These are phyloP conservation scores for Triops cancriformis DNA, from an alignment of 1,140 invertebrate species.

Conservation along the genomic window DNA sequence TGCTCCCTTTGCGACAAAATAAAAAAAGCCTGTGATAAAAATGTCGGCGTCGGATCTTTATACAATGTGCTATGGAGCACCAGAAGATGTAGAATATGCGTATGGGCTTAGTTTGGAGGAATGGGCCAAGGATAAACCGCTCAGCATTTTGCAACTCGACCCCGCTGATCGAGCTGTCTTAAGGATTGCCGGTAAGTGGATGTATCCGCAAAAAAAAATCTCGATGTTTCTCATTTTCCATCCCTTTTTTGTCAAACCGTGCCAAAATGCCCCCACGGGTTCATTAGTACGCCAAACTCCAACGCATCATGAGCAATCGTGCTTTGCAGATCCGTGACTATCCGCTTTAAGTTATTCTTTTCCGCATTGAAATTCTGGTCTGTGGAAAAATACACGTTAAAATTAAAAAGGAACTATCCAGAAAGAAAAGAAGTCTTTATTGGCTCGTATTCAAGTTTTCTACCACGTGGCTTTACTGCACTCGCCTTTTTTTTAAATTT, in stretches of 20 bases:
- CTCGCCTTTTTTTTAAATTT: too few relatives aligned
- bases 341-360: background rate
- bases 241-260: too few relatives aligned
- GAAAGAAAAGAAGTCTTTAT: background rate
- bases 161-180: slow-evolving; percentile 87
- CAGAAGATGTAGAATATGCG: slow-evolving; percentile 22
- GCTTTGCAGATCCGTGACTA: background rate
- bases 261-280: background rate
- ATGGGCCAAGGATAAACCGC: slow-evolving; percentile 90
- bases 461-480: background rate
- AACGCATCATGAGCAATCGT: background rate
- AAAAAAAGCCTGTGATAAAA: background rate
- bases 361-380: background rate
- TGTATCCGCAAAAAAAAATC: background rate
- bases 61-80: background rate
- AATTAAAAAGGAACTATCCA: background rate
- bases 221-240: too few relatives aligned
- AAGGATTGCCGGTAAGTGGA: slow-evolving; percentile 78
- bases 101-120: slow-evolving; percentile 67
- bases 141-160: slow-evolving; percentile 90
- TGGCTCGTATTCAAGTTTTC: background rate
- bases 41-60: background rate
- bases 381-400: background rate
- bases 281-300: background rate
- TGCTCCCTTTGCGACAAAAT: background rate